Evolutionary conservation across 1,140 invertebrate species (phyloP), one percentile per base, ranked within the genome.

Genomic region (Charaxes varanes): DNA sequence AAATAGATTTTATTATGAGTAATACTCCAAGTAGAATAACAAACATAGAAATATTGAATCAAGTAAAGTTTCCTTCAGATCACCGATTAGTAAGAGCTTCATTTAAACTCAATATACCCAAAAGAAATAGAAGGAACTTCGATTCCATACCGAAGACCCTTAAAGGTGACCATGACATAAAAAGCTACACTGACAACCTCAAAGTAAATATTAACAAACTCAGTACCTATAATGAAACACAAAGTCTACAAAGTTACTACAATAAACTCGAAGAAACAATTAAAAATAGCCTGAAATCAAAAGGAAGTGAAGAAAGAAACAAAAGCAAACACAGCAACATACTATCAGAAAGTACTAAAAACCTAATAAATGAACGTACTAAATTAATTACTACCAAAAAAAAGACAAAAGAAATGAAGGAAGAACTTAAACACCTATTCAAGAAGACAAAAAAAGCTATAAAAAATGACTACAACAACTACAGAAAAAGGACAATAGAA

Each of bases 1-100:
- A 49, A 36, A 57, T 57, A 2, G 50, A 58, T 37, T 58, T 46
- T 26, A 47, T 53, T n/a, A n/a, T n/a, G n/a, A n/a, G n/a, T n/a
- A n/a, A n/a, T n/a, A n/a, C n/a, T n/a, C n/a, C n/a, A n/a, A n/a
- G n/a, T n/a, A n/a, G n/a, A n/a, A n/a, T n/a, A n/a, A 34, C 26
- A 4, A 42, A 34, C 10, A 8, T 42, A 7, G 37, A 30, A 31
- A 12, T 42, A 2, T 11, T 41, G 7, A 23, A 41, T 6, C 17
- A 16, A 6, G 17, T 42, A 4, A 23, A 17, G 19, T 42, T 42
- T 15, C 10, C 13, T 26, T 33, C 40, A 12, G 31, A 42, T 13
- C 40, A 42, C 18, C 30, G 40, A 8, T 23, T 27, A 18, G 22
- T 42, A 2, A 33, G 40, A 26, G 21, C 40, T 6, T 26, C 19